Conservation (phyloP, 1,140 invertebrate species). For the Euura saliciscinereae region DNA sequence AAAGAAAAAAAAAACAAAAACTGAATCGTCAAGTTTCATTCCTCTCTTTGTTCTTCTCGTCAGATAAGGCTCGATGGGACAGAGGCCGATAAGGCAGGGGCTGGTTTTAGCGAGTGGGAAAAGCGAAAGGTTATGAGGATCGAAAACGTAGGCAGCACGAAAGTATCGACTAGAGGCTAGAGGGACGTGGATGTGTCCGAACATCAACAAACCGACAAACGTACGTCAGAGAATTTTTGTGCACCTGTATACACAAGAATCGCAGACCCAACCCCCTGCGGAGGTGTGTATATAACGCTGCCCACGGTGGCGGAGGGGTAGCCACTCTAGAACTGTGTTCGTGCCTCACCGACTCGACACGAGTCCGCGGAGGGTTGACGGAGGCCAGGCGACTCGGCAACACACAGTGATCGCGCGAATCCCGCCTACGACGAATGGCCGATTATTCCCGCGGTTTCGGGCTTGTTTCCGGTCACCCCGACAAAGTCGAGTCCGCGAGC, state of each 20-base stretch:
- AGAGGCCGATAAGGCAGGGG: slow-evolving; percentile 1
- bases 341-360: background rate
- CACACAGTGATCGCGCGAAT: slow-evolving; percentile 19
- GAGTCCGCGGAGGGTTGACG: slow-evolving; percentile 23
- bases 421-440: slow-evolving; percentile 28
- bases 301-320: background rate
- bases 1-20: background rate
- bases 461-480: too few species aligned
- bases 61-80: too few species aligned
- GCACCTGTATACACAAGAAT: too few species aligned
- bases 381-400: slow-evolving; percentile 10
- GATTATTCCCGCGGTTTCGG: background rate
- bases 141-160: slow-evolving; percentile 21
- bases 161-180: slow-evolving; percentile 30
- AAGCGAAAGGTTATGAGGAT: slow-evolving; percentile 26
- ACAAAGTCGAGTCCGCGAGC: too few species aligned
- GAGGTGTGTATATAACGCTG: background rate
- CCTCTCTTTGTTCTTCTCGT: too few species aligned
- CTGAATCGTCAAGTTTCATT: too few species aligned
- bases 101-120: background rate
- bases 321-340: background rate
- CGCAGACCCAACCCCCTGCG: too few species aligned
- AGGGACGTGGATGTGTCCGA: background rate
- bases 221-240: background rate
- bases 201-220: background rate